Base-by-base conservation (phyloP, 2,888 invertebrate genomes). In the Metopia argyrocephala region DNA sequence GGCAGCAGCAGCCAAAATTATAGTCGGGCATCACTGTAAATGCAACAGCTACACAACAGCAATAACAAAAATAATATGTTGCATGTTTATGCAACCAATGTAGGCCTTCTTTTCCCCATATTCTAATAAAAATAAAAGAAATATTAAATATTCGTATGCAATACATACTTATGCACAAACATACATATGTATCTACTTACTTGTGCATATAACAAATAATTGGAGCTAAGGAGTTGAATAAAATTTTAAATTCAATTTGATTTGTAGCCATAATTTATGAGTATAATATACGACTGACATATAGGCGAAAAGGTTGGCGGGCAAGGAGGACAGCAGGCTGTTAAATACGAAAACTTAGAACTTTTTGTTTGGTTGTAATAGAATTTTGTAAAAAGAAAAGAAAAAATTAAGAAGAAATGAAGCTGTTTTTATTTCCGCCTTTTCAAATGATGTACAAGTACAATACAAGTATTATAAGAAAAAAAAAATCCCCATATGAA, bases 391-490 rank as follows among this genome's bases (percentile, higher is more conserved):
- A 38, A 38, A 38, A 38, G 1, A 1, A 6, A 38, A 15, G 15
- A 38, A 38, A 4, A 38, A 12, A 3, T 38, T 9, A 38, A 15
- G 38, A 38, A 54, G 46, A 64, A 64, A 5, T 73, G 12, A 54
- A 64, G 64, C 54, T 73, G n/a, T n/a, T 28, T 21, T 3, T 59
- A 45, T 54, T 64, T 64, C 46, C 54, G 64, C 62, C 73, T 64
- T 20, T 18, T 54, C n/a, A 6, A 15, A 23, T 46, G 28, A 25
- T 70, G 25, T 25, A 50, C 20, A 27, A 7, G 27, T 4, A 59
- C 15, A 12, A 38, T 2, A 31, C 12, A 59, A 1, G 38, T 21
- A 31, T n/a, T 21, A 20, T 31, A 59, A 5, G 31, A 6, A 21
- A 5, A 38, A 21, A 54, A 3, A 3, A 66, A 66, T 3, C 18